These are phyloP conservation scores for Xylophagus ater DNA, from an alignment of 2,888 invertebrate species.

Conservation along the genomic window DNA sequence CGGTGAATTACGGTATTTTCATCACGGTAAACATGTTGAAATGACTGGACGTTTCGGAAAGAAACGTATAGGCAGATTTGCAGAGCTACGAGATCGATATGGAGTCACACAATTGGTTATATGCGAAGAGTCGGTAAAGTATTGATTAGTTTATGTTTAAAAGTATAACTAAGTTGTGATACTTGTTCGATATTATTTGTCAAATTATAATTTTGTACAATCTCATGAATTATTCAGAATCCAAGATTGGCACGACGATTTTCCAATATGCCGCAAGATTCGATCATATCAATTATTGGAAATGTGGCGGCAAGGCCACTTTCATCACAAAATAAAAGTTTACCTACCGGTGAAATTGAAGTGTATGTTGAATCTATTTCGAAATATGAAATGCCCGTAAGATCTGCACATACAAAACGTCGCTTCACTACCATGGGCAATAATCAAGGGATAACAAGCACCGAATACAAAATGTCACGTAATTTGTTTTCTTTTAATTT, in stretches of 20 bases:
- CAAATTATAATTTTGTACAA: not conserved
- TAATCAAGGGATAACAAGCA: no score
- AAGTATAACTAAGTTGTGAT: not conserved
- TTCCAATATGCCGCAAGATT: constrained; percentile 37
- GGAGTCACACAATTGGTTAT: constrained; percentile 49
- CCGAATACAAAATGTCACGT: no score
- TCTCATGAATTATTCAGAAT: constrained; percentile 24
- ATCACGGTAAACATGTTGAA: constrained; percentile 46
- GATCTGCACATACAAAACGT: no score
- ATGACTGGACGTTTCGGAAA: constrained; percentile 53
- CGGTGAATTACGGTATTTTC: constrained; percentile 44
- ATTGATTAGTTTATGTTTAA: constrained; percentile 6
- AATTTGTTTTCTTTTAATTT: no score
- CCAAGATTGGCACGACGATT: constrained; percentile 37
- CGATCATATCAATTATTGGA: constrained; percentile 36
- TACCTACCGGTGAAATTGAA: constrained; percentile 40
- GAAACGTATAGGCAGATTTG: constrained; percentile 46
- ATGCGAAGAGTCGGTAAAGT: constrained; percentile 11
- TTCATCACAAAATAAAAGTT: constrained; percentile 35
- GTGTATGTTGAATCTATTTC: constrained; percentile 37
- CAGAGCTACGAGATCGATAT: constrained; percentile 50
- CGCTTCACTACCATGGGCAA: no score
- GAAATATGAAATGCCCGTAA: constrained; percentile 24
- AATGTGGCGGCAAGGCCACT: constrained; percentile 32
- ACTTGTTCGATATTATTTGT: constrained; percentile 1